Base-by-base conservation (phyloP, 2,797 vertebrate species). In the Anomalospiza imberbis region DNA sequence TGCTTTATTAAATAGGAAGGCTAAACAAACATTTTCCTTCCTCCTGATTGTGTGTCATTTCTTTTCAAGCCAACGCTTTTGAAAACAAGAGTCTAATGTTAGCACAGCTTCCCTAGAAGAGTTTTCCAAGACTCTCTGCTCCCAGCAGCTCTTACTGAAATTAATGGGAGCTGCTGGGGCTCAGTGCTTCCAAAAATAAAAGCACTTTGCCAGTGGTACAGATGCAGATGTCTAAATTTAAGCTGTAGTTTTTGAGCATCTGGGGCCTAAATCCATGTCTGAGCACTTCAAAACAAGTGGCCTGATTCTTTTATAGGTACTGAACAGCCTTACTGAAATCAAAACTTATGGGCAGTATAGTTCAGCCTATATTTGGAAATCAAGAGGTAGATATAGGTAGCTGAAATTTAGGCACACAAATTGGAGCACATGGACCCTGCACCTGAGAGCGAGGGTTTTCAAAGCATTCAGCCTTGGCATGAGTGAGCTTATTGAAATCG, bases 111-210 rank as follows among this genome's bases (percentile, higher is more conserved):
- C 88, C 77, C 92, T 83, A 71, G 70, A 95, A 95, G 91, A 96
- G 89, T 67, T 91, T 97, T 97, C 91, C 85, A 89, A 95, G 89
- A 94, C 34, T 74, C 36, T 87, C 8, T 86, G 79, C 94, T 95
- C 72, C 84, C 87, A 91, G 75, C 75, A 94, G 83, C 85, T 93
- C 93, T 61, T 82, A 71, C 45, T 91, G 84, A 96, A 96, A 89
- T 94, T 96, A 95, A 91, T 88, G 91, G 82, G 53, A 94, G 83
- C 63, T 96, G 85, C 82, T 66, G 62, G 80, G 88, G 16, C 92
- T 92, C 92, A 68, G 62, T 81, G 91, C 70, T 91, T 96, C 95
- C 93, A 94, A 93, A 96, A 96, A 97, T 95, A 96, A 96, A 91
- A 92, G 22, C 25, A 15, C 45, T 90, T 70, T 88, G 83, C 91